phyloP scores from a whole-genome alignment of 2,888 invertebrate species.

The Drosophila nigricruria region DNA sequence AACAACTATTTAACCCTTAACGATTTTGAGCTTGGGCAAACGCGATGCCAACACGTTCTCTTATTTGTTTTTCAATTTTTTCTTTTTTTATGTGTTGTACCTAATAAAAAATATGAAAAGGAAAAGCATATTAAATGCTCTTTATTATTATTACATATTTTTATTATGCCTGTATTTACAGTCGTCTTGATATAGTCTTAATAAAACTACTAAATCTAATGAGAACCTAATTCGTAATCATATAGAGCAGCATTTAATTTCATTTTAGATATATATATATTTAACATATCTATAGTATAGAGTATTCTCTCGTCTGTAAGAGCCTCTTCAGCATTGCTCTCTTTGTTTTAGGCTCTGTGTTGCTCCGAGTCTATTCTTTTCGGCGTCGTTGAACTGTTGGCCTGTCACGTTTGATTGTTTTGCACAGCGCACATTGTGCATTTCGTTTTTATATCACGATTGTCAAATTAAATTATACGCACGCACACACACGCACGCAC shows the following conservation, averaged over 20 bases:
- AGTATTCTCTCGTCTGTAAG: background rate
- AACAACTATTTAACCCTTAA: slow-evolving; percentile 35
- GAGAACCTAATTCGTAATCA: background rate
- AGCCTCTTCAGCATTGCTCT: too few relatives aligned
- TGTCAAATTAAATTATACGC: slow-evolving; percentile 76
- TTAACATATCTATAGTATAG: background rate
- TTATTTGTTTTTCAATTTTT: slow-evolving; percentile 11
- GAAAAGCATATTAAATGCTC: background rate
- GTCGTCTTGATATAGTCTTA: background rate
- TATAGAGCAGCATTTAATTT: background rate
- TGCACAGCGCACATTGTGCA: slow-evolving; percentile 75
- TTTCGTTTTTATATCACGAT: slow-evolving; percentile 72
- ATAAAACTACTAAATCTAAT: background rate
- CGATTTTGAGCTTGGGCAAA: slow-evolving; percentile 2
- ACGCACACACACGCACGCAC: slow-evolving; percentile 20
- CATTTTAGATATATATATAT: background rate
- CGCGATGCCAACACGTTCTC: slow-evolving; percentile 8
- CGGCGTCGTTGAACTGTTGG: slow-evolving; percentile 18
- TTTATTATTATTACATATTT: slow-evolving; percentile 4
- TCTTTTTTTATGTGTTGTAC: background rate
- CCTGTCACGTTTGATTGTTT: slow-evolving; percentile 54
- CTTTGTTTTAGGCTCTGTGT: slow-evolving; percentile 7
- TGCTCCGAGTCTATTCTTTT: slow-evolving; percentile 8
- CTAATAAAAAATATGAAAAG: slow-evolving; percentile 5
- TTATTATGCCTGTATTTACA: background rate